Conservation (phyloP, 1,140 invertebrate genomes). For the Dufourea novaeangliae region DNA sequence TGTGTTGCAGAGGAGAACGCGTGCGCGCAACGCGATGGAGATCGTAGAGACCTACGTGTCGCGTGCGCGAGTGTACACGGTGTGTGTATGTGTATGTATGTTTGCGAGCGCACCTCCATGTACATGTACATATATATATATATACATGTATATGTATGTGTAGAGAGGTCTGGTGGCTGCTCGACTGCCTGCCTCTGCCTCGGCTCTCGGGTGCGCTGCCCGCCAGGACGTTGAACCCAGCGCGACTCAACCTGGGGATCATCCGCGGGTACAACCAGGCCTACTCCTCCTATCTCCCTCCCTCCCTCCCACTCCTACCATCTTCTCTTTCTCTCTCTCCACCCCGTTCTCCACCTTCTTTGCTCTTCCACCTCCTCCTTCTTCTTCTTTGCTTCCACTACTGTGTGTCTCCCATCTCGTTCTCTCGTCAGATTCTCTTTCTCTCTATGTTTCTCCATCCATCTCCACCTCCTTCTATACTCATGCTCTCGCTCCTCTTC, state of each 20-base stretch:
- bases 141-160: no score
- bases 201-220: conserved; percentile 79
- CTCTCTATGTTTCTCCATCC: background rate
- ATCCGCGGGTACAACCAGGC: conserved; percentile 74
- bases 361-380: background rate
- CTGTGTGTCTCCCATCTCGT: conserved; percentile 1
- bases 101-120: no score
- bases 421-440: background rate
- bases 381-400: conserved; percentile 3
- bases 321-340: conserved; percentile 2
- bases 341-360: background rate
- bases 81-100: background rate
- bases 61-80: conserved; percentile 32
- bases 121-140: no score
- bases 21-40: no score
- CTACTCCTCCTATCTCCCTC: conserved; percentile 38
- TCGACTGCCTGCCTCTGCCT: conserved; percentile 63
- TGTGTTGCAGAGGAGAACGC: conserved; percentile 55
- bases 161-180: conserved; percentile 65
- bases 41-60: no score
- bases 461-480: background rate
- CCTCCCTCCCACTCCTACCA: background rate
- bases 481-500: background rate
- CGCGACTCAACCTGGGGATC: conserved; percentile 82
- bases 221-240: conserved; percentile 81